Percentiles rank a stretch among this genome's conserved stretches.
phyloP scores from a whole-genome alignment of 2,888 invertebrate genomes.

The Pseudanteris insignis region DNA sequence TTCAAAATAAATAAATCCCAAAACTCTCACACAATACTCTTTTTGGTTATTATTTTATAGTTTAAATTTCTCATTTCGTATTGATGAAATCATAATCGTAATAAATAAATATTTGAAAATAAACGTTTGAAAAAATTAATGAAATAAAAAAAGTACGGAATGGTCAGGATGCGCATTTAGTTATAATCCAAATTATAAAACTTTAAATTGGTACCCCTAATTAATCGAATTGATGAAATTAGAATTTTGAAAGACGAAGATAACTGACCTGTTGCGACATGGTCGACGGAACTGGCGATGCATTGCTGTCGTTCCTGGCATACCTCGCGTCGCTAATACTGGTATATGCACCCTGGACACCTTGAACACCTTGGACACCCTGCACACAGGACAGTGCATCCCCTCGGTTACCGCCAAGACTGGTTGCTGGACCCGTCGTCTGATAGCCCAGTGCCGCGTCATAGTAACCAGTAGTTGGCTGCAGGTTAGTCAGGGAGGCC shows the following conservation, averaged over 20 bases:
- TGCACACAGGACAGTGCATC: constrained; percentile 73
- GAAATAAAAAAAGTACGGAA: too few species aligned
- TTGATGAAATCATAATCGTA: too few species aligned
- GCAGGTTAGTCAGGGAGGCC: constrained; percentile 65
- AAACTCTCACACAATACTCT: too few species aligned
- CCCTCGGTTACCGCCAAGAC: constrained; percentile 75
- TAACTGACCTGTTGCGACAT: constrained; percentile 73
- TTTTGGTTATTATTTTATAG: too few species aligned
- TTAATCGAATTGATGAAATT: too few species aligned
- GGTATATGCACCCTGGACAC: constrained; percentile 71
- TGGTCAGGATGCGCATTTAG: too few species aligned
- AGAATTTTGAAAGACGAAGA: constrained; percentile 11
- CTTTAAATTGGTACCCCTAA: too few species aligned
- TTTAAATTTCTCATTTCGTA: too few species aligned
- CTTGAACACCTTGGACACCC: constrained; percentile 63
- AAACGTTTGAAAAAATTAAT: too few species aligned
- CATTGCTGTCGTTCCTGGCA: constrained; percentile 80
- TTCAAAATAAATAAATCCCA: too few species aligned
- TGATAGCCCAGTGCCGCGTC: constrained; percentile 75
- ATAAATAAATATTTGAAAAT: too few species aligned
- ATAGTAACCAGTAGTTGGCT: constrained; percentile 73
- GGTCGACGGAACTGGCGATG: constrained; percentile 81
- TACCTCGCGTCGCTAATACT: constrained; percentile 77
- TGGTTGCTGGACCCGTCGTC: constrained; percentile 72
- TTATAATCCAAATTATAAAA: too few species aligned